Base-by-base conservation (phyloP, 2,797 vertebrate genomes). In the Atherinosoma microstoma region DNA sequence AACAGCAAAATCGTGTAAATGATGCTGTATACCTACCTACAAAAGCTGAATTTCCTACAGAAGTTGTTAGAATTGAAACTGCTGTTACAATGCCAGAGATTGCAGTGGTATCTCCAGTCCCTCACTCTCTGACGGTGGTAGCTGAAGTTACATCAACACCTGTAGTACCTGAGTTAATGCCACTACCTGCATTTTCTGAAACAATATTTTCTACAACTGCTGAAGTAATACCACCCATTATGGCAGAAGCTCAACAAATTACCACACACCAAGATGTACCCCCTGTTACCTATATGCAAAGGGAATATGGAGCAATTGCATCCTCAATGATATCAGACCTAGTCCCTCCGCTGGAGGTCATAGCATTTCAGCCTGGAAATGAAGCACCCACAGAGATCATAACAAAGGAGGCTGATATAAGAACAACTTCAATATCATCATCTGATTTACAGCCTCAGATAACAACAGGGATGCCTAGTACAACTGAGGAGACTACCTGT, bases 401-500 rank as follows among this genome's bases (percentile, higher is more conserved):
- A 66, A 80, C 81, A 68, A 73, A 71, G 20, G 75, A 84, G 30
- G 29, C 34, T 54, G 54, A 77, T 78, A 4, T 62, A 40, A 84
- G 80, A 58, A 77, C 49, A 66, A 6, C 34, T 64, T 70, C 78
- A 69, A 56, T 90, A 54, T 38, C 86, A 73, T 59, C 80, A 72
- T 64, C 77, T 30, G 59, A 79, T 11, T 65, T 78, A 36, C 85
- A 91, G 42, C 64, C 80, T 54, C 78, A 85, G 58, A 24, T 12
- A 62, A 30, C 74, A 20, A 22, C 40, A 58, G 74, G 67, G 20
- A 89, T 90, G 57, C 82, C 89, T 69, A 73, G 90, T 64, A 73
- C 78, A 75, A 81, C 82, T 62, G 88, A 90, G n/a, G 89, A 89
- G 77, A 89, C 78, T 18, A 81, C 75, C 32, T 87, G 64, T 71